Percentiles rank a stretch among this genome's conserved stretches.
phyloP scores from a whole-genome alignment of 30 jellyfish, hydroid and myxozoan genomes.

The Hydra vulgaris region DNA sequence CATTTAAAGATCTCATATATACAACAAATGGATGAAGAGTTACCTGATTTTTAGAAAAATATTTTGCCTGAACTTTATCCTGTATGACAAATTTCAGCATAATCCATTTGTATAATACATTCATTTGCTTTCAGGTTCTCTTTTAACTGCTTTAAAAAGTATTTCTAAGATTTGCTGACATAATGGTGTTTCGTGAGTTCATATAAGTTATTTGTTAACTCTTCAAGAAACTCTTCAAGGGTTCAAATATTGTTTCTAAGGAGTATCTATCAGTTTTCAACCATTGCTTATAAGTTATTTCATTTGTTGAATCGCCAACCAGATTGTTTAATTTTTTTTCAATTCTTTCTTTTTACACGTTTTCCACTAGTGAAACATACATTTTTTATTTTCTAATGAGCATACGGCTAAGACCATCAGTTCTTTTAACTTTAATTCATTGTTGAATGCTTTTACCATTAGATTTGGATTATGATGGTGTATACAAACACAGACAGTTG shows the following conservation, averaged over 20 bases:
- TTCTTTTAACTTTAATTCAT: background rate
- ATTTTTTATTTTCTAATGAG: background rate
- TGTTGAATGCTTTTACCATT: background rate
- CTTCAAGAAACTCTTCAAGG: too few species aligned
- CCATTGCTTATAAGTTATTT: background rate
- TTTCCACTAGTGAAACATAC: background rate
- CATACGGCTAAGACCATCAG: background rate
- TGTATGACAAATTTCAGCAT: background rate
- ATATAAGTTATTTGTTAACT: background rate
- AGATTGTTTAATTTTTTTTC: background rate
- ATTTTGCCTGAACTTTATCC: background rate
- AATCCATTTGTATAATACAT: background rate
- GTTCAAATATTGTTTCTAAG: background rate
- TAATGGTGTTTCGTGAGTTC: background rate
- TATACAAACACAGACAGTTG: background rate
- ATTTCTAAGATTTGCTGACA: background rate
- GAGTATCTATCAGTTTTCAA: background rate
- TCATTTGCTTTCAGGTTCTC: background rate
- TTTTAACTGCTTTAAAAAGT: background rate
- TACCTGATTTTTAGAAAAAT: background rate
- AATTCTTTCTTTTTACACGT: background rate
- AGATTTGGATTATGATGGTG: background rate
- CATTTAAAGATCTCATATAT: background rate
- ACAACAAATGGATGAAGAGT: background rate
- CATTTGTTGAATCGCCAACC: background rate